Base-by-base conservation (phyloP, 2,888 invertebrate genomes). In the Hemithea aestivaria region DNA sequence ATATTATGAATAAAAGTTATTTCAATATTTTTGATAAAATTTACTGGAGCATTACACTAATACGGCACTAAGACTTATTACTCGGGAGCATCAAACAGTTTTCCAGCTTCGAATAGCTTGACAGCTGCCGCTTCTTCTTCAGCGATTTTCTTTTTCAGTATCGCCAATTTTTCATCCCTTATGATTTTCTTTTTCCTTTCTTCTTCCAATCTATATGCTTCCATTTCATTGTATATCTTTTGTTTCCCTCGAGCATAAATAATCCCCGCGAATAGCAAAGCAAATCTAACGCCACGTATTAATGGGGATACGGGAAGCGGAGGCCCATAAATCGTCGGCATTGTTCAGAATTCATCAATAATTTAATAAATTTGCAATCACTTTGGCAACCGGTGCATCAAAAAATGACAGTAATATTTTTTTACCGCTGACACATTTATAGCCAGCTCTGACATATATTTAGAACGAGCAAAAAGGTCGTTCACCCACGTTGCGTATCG, bases 241-340 rank as follows among this genome's bases (percentile, higher is more conserved):
- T 78, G 74, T 49, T 85, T 87, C 0, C 53, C 49, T 20, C 51
- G 41, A 2, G 69, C 87, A 44, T 83, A 83, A 6, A 84, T 7
- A 11, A 87, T 67, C 4, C 87, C 87, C 23, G 76, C 71, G 20
- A 82, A 25, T 1, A 87, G 54, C 1, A 82, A 46, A 16, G 53
- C 67, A 51, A 63, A 84, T 49, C 87, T 65, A 5, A 58, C 35
- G 4, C 75, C 79, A 40, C 87, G 66, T 41, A 87, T 80, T 12
- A 85, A 40, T 10, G 87, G 84, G 0, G 87, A 87, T 1, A 87
- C 87, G 3, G 65, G 55, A 29, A 72, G 56, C 0, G 87, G 82
- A 20, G 73, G 71, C 2, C 84, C 84, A 27, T 51, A 79, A 0
- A 78, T 76, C 26, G 72, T 40, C 27, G 63, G 55, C 71, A 76